These are phyloP conservation scores for Eumaeus atala DNA, from an alignment of 1,140 invertebrate species.

Conservation along the genomic window DNA sequence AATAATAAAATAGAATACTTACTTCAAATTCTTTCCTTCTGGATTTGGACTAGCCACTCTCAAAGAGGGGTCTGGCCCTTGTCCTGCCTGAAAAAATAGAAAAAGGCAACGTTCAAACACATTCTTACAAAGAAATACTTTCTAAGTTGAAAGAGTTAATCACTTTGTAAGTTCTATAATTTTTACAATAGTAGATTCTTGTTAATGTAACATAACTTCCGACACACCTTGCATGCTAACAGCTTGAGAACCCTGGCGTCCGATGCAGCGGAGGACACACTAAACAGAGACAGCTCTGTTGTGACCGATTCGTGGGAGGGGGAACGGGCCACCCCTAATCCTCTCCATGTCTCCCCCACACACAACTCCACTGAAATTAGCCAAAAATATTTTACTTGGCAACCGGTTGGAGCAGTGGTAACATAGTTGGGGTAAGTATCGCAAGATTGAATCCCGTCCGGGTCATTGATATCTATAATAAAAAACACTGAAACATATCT, in stretches of 20 bases:
- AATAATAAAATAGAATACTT: conserved; percentile 23
- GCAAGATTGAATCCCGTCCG: too few relatives aligned
- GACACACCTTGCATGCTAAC: conserved; percentile 74
- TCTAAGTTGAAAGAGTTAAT: too few relatives aligned
- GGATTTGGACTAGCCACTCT: conserved; percentile 83
- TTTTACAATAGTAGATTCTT: too few relatives aligned
- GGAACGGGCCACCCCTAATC: conserved; percentile 82
- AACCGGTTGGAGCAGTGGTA: too few relatives aligned
- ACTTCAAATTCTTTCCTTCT: conserved; percentile 71
- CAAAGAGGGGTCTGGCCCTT: conserved; percentile 62
- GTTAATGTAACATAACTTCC: too few relatives aligned
- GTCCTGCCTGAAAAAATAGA: conserved; percentile 45
- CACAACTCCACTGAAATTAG: conserved; percentile 44
- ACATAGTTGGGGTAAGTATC: too few relatives aligned
- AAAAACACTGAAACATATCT: too few relatives aligned
- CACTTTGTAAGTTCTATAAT: too few relatives aligned
- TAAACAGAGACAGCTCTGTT: conserved; percentile 86
- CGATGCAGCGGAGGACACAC: conserved; percentile 83
- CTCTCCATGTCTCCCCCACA: conserved; percentile 43
- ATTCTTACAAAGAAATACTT: conserved; percentile 4
- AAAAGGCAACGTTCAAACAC: too few relatives aligned
- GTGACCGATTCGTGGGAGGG: conserved; percentile 89
- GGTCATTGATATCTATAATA: too few relatives aligned
- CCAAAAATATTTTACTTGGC: too few relatives aligned
- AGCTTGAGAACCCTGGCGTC: conserved; percentile 76